These are phyloP conservation scores for Cavia porcellus DNA, from an alignment of 2,113 vertebrate species.

Conservation along the genomic window DNA sequence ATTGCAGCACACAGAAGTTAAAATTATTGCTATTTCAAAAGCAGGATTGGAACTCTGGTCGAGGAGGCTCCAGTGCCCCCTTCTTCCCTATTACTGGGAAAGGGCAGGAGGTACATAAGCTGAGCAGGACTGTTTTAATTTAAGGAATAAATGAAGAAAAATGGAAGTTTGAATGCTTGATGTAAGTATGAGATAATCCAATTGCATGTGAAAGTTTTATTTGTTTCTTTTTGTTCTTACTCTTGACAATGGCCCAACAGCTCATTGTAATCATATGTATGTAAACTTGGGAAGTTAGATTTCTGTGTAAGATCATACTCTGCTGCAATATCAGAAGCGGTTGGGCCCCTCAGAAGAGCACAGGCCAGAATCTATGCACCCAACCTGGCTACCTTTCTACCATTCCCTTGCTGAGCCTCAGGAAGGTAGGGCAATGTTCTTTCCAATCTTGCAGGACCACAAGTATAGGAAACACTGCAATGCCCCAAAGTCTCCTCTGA, in stretches of 20 bases:
- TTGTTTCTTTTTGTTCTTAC: neutral
- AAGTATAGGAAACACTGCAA: no score
- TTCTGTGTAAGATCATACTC: neutral
- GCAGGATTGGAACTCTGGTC: neutral
- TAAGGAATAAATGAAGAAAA: no score
- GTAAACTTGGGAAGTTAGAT: neutral
- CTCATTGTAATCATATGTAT: neutral
- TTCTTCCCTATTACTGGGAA: neutral
- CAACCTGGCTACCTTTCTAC: no score
- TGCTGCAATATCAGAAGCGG: neutral
- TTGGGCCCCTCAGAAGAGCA: fast-evolving
- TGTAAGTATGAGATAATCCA: neutral
- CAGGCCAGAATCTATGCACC: fast-evolving
- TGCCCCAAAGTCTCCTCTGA: neutral
- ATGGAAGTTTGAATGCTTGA: neutral
- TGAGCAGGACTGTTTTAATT: neutral
- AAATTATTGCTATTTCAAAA: neutral
- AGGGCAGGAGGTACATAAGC: neutral
- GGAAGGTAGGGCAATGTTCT: fast-evolving
- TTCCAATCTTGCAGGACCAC: neutral
- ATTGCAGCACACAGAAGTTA: neutral
- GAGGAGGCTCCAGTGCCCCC: neutral
- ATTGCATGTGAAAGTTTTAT: neutral
- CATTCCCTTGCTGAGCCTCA: neutral
- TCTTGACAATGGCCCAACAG: neutral